Conservation (phyloP, 2,797 vertebrate species). For the Falco concolor region DNA sequence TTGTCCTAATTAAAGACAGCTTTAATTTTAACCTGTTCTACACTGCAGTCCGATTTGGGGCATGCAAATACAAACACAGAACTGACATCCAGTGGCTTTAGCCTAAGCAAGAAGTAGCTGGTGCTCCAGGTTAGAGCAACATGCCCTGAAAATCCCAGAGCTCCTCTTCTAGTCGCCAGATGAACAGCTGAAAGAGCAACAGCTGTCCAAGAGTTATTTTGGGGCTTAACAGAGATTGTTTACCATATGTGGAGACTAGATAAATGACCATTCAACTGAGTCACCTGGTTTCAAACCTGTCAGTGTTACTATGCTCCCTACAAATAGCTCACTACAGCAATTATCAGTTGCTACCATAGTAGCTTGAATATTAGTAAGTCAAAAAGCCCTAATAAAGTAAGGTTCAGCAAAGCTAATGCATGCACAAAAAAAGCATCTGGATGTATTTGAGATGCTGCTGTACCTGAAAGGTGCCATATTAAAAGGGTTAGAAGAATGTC, state of each 20-base stretch:
- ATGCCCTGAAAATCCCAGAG: not conserved
- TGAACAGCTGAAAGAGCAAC: not conserved
- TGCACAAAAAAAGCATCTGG: not conserved
- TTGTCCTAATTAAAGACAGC: not conserved
- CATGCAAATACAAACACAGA: not conserved
- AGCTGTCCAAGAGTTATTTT: slow-evolving; percentile 8
- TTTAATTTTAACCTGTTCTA: not conserved
- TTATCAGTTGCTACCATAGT: slow-evolving; percentile 35
- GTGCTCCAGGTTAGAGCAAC: not conserved
- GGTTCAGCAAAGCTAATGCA: slow-evolving; percentile 16
- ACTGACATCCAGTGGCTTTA: not conserved
- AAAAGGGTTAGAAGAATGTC: not conserved
- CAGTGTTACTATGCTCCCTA: slow-evolving; percentile 1
- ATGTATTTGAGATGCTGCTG: not conserved
- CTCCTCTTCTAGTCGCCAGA: not conserved
- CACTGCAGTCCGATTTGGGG: not conserved
- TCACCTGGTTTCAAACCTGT: slow-evolving; percentile 13
- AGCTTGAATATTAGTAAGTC: not conserved
- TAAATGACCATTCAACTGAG: not conserved
- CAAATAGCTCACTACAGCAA: slow-evolving; percentile 52
- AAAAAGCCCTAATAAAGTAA: slow-evolving; percentile 36
- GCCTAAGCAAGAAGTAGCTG: not conserved
- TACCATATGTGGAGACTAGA: not conserved
- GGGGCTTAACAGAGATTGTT: not conserved
- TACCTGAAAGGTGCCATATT: not conserved